These are phyloP conservation scores for Tautogolabrus adspersus DNA, from an alignment of 2,113 vertebrate genomes.

Conservation along the genomic window DNA sequence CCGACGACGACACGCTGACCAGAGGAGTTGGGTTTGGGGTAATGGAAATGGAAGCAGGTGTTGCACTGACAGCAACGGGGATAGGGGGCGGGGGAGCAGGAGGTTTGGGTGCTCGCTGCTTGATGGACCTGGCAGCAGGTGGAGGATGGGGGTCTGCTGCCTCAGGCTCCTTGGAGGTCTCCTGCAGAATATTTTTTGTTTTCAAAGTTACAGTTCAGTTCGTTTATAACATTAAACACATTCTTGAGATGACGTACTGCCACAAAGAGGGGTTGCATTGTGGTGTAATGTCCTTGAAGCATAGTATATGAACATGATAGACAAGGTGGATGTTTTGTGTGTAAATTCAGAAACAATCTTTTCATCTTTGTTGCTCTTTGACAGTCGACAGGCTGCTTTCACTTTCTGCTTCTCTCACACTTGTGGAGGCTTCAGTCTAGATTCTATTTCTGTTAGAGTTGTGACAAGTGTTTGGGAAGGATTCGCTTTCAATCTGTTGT, in stretches of 20 bases:
- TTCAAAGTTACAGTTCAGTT: too few species aligned
- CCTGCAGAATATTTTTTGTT: constrained; percentile 38
- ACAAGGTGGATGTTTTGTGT: too few species aligned
- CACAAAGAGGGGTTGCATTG: neutral
- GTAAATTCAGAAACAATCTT: neutral
- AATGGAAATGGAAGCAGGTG: constrained; percentile 78
- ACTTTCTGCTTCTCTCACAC: constrained; percentile 3
- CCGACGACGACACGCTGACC: constrained; percentile 63
- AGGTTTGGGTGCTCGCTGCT: constrained; percentile 79
- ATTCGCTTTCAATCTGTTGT: neutral
- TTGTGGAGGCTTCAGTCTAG: neutral
- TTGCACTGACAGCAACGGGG: constrained; percentile 68
- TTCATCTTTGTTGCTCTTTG: neutral
- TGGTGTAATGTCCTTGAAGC: neutral
- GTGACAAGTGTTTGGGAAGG: neutral
- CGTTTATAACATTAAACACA: too few species aligned
- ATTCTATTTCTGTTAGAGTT: constrained; percentile 12
- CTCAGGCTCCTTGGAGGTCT: constrained; percentile 68
- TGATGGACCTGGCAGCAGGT: constrained; percentile 75
- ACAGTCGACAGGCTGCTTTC: neutral
- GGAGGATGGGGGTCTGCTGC: constrained; percentile 54
- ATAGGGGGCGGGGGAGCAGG: constrained; percentile 80
- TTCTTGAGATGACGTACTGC: too few species aligned
- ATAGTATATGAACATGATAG: neutral
- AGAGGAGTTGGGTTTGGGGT: constrained; percentile 64